These are phyloP conservation scores for Ictalurus punctatus DNA, from an alignment of 2,113 vertebrate species.

Conservation along the genomic window DNA sequence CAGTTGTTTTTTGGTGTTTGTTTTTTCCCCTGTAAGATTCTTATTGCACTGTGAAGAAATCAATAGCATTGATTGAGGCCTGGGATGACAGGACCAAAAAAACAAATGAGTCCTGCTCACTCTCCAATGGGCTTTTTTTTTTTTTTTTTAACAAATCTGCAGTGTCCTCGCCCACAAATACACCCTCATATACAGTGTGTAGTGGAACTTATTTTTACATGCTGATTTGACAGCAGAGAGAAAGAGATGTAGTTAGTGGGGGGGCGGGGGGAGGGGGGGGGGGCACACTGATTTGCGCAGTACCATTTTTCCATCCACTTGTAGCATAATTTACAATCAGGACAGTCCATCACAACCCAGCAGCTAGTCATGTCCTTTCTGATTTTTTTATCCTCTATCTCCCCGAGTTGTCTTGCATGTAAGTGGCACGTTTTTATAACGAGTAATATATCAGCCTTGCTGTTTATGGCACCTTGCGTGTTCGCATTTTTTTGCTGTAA, in stretches of 20 bases:
- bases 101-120: background rate
- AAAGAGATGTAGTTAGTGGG: slow-evolving; percentile 8
- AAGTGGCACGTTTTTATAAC: slow-evolving; percentile 56
- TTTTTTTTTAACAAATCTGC: background rate
- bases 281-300: background rate
- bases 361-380: slow-evolving; percentile 48
- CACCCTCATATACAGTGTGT: background rate
- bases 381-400: slow-evolving; percentile 54
- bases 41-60: slow-evolving; percentile 5
- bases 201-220: slow-evolving; percentile 19
- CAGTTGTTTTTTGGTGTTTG: background rate
- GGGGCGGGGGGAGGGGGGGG: no score
- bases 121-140: background rate
- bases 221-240: slow-evolving; percentile 32
- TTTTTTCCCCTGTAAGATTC: background rate
- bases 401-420: slow-evolving; percentile 45
- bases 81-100: background rate
- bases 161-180: background rate
- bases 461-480: background rate
- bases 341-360: slow-evolving; percentile 30
- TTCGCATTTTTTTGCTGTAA: slow-evolving; percentile 50
- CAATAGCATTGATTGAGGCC: background rate
- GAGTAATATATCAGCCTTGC: slow-evolving; percentile 62
- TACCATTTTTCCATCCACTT: slow-evolving; percentile 18
- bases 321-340: slow-evolving; percentile 18